phyloP scores from a whole-genome alignment of 2,888 invertebrate genomes.

The Plagodis pulveraria region DNA sequence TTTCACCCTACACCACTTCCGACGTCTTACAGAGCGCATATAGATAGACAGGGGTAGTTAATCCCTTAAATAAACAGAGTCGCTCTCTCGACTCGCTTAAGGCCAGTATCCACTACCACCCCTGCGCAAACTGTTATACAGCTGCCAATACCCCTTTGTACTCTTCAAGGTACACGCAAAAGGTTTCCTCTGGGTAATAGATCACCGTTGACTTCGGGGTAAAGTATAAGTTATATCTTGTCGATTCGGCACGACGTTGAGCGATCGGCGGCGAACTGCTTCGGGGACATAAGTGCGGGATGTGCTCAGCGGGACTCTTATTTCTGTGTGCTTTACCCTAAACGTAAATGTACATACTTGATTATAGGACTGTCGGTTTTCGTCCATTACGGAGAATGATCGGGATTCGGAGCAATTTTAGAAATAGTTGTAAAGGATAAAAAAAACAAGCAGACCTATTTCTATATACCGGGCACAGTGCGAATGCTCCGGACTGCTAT shows the following conservation, averaged over 20 bases:
- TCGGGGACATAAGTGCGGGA: constrained; percentile 18
- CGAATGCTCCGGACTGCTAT: too few species aligned
- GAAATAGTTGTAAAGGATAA: not conserved
- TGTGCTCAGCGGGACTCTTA: constrained; percentile 11
- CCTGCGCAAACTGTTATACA: constrained; percentile 21
- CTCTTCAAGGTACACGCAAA: constrained; percentile 35
- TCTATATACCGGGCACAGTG: too few species aligned
- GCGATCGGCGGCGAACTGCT: constrained; percentile 29
- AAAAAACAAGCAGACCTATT: too few species aligned
- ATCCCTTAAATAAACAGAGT: constrained; percentile 15
- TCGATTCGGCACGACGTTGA: constrained; percentile 41
- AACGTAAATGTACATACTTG: constrained; percentile 1
- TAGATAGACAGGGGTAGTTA: too few species aligned
- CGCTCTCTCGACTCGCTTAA: constrained; percentile 16
- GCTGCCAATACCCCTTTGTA: constrained; percentile 38
- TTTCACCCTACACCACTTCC: too few species aligned
- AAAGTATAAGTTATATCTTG: constrained; percentile 43
- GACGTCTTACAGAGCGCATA: too few species aligned
- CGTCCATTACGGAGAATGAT: too few species aligned
- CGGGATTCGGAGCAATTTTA: not conserved
- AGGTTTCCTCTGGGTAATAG: constrained; percentile 39
- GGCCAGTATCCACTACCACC: constrained; percentile 8
- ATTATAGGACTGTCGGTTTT: not conserved
- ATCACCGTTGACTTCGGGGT: constrained; percentile 49
- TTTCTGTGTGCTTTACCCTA: constrained; percentile 9